Evolutionary conservation across 2,888 invertebrate species (phyloP).

Genomic region (Fragum sueziense): DNA sequence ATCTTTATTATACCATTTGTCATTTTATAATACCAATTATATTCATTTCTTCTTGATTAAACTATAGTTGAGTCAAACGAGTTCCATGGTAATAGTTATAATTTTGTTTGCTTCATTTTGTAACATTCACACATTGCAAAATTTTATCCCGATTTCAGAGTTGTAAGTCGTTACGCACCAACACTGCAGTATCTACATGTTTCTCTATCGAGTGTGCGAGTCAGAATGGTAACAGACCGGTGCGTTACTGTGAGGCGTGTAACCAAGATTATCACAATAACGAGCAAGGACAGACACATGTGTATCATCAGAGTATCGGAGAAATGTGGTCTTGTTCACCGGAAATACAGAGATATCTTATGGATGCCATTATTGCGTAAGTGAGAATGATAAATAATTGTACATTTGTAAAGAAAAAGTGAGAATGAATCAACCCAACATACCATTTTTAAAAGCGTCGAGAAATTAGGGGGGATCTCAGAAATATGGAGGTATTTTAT

Average conservation of each 20-base stretch:
- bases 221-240: constrained; percentile 97
- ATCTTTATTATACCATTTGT: too few species aligned
- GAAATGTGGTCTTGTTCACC: constrained; percentile 94
- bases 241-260: constrained; percentile 85
- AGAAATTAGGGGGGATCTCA: too few species aligned
- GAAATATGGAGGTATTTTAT: too few species aligned
- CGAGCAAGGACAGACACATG: constrained; percentile 86
- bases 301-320: constrained; percentile 93
- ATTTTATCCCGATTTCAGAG: constrained; percentile 86
- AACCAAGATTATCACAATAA: constrained; percentile 76
- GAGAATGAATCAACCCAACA: too few species aligned
- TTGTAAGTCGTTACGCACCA: constrained; percentile 94
- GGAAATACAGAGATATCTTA: constrained; percentile 95
- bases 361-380: constrained; percentile 96
- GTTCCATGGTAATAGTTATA: too few species aligned
- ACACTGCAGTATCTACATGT: constrained; percentile 96
- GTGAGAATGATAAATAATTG: constrained; percentile 21
- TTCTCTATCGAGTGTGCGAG: constrained; percentile 98
- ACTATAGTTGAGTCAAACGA: too few species aligned
- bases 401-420: too few species aligned
- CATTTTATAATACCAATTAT: too few species aligned
- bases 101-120: too few species aligned
- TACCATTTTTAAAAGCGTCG: too few species aligned
- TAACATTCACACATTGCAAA: too few species aligned
- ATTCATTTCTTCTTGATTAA: too few species aligned